These are phyloP conservation scores for Drosophila yooni DNA, from an alignment of 2,888 invertebrate species.

Conservation along the genomic window DNA sequence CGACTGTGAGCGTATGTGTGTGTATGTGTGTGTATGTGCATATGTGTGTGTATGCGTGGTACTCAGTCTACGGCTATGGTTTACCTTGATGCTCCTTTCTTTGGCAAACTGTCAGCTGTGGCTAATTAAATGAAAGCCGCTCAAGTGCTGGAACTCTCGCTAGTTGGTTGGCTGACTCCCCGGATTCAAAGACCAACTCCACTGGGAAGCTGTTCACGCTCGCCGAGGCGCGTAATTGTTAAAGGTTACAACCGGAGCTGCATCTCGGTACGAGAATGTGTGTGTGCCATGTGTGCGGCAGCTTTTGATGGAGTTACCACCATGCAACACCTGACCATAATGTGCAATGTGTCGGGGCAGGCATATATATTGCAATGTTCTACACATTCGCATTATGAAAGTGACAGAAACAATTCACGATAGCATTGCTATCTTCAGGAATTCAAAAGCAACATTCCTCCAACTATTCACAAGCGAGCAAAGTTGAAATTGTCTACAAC, in stretches of 20 bases:
- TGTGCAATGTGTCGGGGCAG: constrained; percentile 44
- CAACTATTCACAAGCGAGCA: not conserved
- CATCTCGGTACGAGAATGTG: not conserved
- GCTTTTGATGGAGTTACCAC: constrained; percentile 24
- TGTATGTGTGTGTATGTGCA: not conserved
- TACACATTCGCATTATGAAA: not conserved
- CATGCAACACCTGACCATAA: constrained; percentile 63
- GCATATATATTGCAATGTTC: constrained; percentile 19
- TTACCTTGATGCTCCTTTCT: constrained; percentile 60
- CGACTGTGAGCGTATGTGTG: not conserved
- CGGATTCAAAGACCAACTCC: constrained; percentile 25
- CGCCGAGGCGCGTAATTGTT: constrained; percentile 63
- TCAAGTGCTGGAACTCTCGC: constrained; percentile 74
- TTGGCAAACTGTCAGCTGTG: constrained; percentile 76
- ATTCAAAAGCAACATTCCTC: not conserved
- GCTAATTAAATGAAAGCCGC: constrained; percentile 76
- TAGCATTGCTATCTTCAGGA: not conserved
- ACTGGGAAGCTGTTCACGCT: constrained; percentile 55
- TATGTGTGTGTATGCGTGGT: constrained; percentile 1
- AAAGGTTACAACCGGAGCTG: constrained; percentile 46
- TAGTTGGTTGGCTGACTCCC: constrained; percentile 55
- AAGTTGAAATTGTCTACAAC: not conserved
- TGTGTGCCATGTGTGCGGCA: constrained; percentile 21
- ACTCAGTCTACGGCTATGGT: constrained; percentile 5
- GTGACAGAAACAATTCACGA: not conserved